phyloP scores from a whole-genome alignment of 2,888 invertebrate species.

The Gymnosoma rotundatum region DNA sequence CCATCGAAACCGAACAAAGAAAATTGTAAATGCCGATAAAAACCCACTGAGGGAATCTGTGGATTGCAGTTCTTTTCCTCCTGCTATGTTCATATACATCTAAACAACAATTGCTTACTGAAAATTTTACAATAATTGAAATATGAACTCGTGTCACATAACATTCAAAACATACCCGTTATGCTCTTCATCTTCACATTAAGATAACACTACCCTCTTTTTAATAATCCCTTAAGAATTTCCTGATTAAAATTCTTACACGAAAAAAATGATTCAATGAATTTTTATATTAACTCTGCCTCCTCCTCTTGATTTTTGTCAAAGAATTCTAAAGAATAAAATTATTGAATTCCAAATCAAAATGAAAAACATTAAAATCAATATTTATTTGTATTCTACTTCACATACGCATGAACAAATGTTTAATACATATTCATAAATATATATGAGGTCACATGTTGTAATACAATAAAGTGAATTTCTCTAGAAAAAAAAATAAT shows the following conservation, averaged over 20 bases:
- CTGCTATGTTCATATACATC: too few relatives aligned
- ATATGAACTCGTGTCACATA: too few relatives aligned
- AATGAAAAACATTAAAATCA: slow-evolving; percentile 36
- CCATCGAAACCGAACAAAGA: too few relatives aligned
- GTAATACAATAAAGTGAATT: slow-evolving; percentile 66
- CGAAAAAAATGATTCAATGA: slow-evolving; percentile 3
- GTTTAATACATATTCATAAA: slow-evolving; percentile 20
- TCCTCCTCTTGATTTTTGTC: background rate
- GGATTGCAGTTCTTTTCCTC: too few relatives aligned
- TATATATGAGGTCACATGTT: slow-evolving; percentile 64
- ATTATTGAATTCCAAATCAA: background rate
- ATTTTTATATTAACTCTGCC: background rate
- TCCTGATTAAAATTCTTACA: background rate
- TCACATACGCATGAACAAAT: background rate
- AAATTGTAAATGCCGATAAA: too few relatives aligned
- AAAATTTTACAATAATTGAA: too few relatives aligned
- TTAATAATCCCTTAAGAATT: background rate
- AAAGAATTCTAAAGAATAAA: slow-evolving; percentile 1
- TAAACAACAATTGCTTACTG: too few relatives aligned
- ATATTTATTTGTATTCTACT: slow-evolving; percentile 41
- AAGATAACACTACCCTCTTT: too few relatives aligned
- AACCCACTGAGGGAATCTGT: too few relatives aligned
- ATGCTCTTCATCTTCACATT: too few relatives aligned
- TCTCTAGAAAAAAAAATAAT: slow-evolving; percentile 57
- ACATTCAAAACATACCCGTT: too few relatives aligned